Evolutionary conservation across 2,797 vertebrate genomes (phyloP), one percentile per base, ranked within the genome.

Genomic region (Diglossa cyanea): DNA sequence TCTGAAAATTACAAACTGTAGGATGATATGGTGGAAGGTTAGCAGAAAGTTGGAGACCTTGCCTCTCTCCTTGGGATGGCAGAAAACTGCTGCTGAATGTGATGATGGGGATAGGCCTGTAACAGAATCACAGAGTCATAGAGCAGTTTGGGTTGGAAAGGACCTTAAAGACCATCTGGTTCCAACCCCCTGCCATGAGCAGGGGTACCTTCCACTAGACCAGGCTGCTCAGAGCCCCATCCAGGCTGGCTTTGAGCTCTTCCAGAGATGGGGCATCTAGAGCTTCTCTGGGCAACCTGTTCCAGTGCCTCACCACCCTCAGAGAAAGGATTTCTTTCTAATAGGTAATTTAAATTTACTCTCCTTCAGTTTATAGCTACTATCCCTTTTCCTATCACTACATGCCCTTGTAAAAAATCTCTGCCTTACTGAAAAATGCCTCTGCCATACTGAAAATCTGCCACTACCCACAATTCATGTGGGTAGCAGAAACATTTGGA

Each of bases 21-120:
- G 8, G 23, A 67, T 17, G 44, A 70, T 51, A 45, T 0, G 0
- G 30, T 57, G 3, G n/a, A 74, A 90, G 20, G 26, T 37, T 19
- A 45, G 16, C 33, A 40, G 48, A 63, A 62, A 73, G 0, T 0
- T 13, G 3, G 44, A 92, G 8, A 71, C 4, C 9, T 74, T 0
- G 0, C 37, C 28, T 45, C 0, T 0, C 9, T 78, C n/a, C 21
- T 81, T 45, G 14, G 17, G n/a, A 61, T 20, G 5, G 35, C 35
- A 35, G 35, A 53, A 86, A 78, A 13, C 11, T 50, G 42, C 5
- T 61, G 14, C 57, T 88, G 65, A 70, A 66, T 28, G 23, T 66
- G 73, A 28, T 1, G 3, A 8, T 28, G 14, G 35, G 26, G 88
- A 88, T 65, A 24, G 30, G 23, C 17, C 10, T 3, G 7, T 20